Base-by-base conservation (phyloP, 2,113 vertebrate genomes). In the Centropus unirufus region DNA sequence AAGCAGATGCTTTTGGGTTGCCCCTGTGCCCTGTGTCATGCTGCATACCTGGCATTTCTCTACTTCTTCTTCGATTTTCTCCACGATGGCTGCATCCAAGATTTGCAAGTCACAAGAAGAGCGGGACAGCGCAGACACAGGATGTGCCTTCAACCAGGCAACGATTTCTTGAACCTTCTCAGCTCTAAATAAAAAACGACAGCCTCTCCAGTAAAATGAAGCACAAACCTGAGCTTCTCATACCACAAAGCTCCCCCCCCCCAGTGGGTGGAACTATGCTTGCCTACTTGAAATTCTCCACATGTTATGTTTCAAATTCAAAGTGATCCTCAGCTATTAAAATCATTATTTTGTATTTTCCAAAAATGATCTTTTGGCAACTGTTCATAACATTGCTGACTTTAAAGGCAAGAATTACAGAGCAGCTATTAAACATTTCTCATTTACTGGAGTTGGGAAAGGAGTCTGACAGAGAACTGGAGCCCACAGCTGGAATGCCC, bases 101-200 rank as follows among this genome's bases (percentile, higher is more conserved):
- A 99, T 98, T 97, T 99, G 98, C 88, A 99, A 98, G 93, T 99
- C 99, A 97, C 99, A 99, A 66, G 99, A 99, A 14, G 98, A 98
- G 47, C 99, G 97, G 90, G 98, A 98, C 51, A 98, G 95, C 66
- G 98, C 97, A 92, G 98, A 98, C 72, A 99, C 98, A 47, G 99
- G 98, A 96, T 99, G 98, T 47, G 97, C 97, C 95, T 98, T 99
- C 62, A 99, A 95, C 99, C 99, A 99, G 74, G 97, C 97, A 49
- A 98, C 97, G 90, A 99, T 98, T 97, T 99, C 98, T 96, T 99
- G 98, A 83, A 99, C 98, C 92, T 98, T 99, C 70, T 99, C 98
- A 75, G 98, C 97, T 77, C 99, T 98, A 93, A 36, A 96, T 87
- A 86, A 96, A 95, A 96, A 95, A 27, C 44, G 2, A 93, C 85